phyloP scores from a whole-genome alignment of 2,113 vertebrate genomes.

The Orientallactaga bullata region DNA sequence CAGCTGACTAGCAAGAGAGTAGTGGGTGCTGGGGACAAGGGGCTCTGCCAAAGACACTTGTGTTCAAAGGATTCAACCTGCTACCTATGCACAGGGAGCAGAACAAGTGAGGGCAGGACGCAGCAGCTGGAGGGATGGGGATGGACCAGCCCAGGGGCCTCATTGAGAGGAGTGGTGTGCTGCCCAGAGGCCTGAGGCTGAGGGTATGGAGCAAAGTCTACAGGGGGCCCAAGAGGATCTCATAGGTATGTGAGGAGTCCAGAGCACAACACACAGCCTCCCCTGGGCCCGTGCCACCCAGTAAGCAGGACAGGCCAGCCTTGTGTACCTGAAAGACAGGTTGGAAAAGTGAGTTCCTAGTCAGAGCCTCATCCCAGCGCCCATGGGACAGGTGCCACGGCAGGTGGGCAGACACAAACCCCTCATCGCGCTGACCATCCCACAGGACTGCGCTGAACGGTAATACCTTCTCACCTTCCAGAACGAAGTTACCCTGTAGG shows the following conservation, averaged over 20 bases:
- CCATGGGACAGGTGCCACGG: neutral
- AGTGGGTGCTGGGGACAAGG: no score
- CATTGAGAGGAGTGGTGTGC: accelerated
- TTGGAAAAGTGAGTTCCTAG: neutral
- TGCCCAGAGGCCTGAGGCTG: neutral
- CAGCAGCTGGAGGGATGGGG: no score
- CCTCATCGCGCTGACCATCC: accelerated
- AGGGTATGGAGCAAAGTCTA: no score
- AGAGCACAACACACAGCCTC: neutral
- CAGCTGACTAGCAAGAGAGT: neutral
- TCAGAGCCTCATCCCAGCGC: neutral
- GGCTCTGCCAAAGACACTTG: neutral
- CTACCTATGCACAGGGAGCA: neutral
- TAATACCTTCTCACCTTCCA: neutral
- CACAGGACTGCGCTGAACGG: neutral
- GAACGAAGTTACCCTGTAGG: neutral
- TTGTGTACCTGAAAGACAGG: no score
- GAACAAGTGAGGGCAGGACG: no score
- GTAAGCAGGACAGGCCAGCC: accelerated
- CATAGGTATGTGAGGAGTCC: no score
- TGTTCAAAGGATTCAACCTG: no score
- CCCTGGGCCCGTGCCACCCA: no score
- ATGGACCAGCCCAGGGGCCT: no score
- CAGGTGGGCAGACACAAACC: neutral
- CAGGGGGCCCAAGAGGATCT: accelerated